phyloP scores from a whole-genome alignment of 1,140 invertebrate species.

The Coenobita brevimanus region DNA sequence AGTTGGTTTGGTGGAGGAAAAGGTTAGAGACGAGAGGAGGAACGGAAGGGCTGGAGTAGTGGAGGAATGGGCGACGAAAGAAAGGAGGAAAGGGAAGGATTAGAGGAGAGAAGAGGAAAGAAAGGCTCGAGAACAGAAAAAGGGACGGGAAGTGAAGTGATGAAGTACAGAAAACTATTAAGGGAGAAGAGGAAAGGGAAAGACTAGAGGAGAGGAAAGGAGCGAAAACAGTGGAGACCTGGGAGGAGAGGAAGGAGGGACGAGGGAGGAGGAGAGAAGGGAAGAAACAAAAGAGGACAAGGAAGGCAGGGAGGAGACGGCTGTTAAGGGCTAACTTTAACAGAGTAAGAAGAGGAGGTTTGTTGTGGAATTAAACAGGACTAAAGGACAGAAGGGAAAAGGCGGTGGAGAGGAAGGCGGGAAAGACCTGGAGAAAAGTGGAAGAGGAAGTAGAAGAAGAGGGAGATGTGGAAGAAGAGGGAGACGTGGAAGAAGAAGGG shows the following conservation, averaged over 20 bases:
- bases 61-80: not conserved
- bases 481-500: not conserved
- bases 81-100: not conserved
- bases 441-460: not conserved
- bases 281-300: not conserved
- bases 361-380: too few relatives aligned
- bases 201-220: not conserved
- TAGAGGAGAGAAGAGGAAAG: not conserved
- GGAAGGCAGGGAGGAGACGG: not conserved
- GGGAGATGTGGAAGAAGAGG: not conserved
- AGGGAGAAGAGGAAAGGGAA: not conserved
- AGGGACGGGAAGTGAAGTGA: not conserved
- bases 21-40: not conserved
- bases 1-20: not conserved
- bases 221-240: conserved; percentile 1
- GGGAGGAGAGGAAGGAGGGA: not conserved
- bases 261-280: not conserved
- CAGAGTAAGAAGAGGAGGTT: not conserved
- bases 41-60: not conserved
- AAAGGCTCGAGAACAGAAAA: not conserved
- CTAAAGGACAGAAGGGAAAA: not conserved
- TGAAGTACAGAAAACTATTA: conserved; percentile 4
- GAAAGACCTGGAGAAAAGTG: not conserved
- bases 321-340: not conserved
- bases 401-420: not conserved